Evolutionary conservation across 2,888 invertebrate species (phyloP).

Genomic region (Macrophya alboannulata): DNA sequence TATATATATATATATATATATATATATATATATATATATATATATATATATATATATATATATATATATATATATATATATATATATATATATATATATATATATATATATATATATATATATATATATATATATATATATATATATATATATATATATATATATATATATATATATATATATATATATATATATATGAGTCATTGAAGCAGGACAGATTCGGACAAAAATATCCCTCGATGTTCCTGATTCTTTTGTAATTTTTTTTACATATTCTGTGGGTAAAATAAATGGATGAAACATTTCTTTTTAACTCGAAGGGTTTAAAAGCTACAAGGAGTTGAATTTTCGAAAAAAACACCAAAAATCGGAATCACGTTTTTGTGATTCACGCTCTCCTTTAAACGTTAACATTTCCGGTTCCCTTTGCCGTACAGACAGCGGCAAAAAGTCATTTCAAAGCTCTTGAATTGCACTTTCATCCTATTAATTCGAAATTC

Average conservation of each 20-base stretch:
- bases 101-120: too few species aligned
- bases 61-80: too few species aligned
- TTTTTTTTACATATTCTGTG: neutral
- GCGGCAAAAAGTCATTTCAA: slow-evolving; percentile 11
- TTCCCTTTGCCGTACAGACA: neutral
- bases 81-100: too few species aligned
- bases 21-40: too few species aligned
- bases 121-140: too few species aligned
- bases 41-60: too few species aligned
- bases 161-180: too few species aligned
- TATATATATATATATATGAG: too few species aligned
- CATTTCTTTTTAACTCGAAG: neutral
- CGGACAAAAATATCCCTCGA: too few species aligned
- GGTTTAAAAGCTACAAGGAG: slow-evolving; percentile 15
- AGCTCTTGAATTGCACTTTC: slow-evolving; percentile 28
- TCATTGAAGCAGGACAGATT: too few species aligned
- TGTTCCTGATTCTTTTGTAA: neutral
- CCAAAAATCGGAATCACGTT: slow-evolving; percentile 8
- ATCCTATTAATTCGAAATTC: neutral
- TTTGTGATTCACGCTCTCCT: slow-evolving; percentile 5
- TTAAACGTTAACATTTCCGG: neutral
- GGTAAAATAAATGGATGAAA: neutral
- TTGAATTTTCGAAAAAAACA: slow-evolving; percentile 13
- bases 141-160: too few species aligned
- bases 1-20: too few species aligned